A percentile compares a stretch with the other conserved stretches of the same genome.
Evolutionary conservation across 2,797 vertebrate species (phyloP).

Genomic region (Poeciliopsis paucimaculata): DNA sequence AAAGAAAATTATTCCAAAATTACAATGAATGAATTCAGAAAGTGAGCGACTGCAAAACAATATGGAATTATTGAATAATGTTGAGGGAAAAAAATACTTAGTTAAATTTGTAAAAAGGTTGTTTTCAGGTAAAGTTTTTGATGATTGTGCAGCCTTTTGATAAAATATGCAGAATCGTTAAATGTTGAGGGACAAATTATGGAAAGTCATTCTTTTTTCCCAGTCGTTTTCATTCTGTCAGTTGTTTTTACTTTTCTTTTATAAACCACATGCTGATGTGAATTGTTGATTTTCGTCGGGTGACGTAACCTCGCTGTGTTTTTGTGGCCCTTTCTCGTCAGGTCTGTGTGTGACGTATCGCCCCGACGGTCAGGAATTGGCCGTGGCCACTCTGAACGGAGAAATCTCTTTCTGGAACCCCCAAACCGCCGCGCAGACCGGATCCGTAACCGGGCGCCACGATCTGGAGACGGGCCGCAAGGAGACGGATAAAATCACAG

Average conservation of each 20-base stretch:
- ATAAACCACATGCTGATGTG: neutral
- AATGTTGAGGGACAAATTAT: too few species aligned
- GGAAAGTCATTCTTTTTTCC: too few species aligned
- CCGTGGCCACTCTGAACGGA: slow-evolving; percentile 89
- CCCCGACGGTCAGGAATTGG: slow-evolving; percentile 91
- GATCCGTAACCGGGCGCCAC: slow-evolving; percentile 89
- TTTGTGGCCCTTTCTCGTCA: slow-evolving; percentile 48
- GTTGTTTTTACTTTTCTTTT: neutral
- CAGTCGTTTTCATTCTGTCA: too few species aligned
- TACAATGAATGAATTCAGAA: too few species aligned
- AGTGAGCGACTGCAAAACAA: too few species aligned
- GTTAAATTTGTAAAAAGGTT: too few species aligned
- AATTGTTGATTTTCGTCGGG: neutral
- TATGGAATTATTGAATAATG: too few species aligned
- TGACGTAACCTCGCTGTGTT: neutral
- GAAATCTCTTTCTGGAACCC: slow-evolving; percentile 95
- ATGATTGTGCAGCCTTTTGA: too few species aligned
- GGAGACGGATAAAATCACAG: slow-evolving; percentile 93
- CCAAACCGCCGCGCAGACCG: slow-evolving; percentile 83
- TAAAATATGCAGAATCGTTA: too few species aligned
- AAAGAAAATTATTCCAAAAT: too few species aligned
- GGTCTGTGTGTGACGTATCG: slow-evolving; percentile 88
- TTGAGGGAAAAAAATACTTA: too few species aligned
- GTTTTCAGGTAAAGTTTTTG: too few species aligned
- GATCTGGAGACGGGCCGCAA: slow-evolving; percentile 93